Conservation (phyloP, 2,113 vertebrate genomes). For the Chloroceryle aenea region DNA sequence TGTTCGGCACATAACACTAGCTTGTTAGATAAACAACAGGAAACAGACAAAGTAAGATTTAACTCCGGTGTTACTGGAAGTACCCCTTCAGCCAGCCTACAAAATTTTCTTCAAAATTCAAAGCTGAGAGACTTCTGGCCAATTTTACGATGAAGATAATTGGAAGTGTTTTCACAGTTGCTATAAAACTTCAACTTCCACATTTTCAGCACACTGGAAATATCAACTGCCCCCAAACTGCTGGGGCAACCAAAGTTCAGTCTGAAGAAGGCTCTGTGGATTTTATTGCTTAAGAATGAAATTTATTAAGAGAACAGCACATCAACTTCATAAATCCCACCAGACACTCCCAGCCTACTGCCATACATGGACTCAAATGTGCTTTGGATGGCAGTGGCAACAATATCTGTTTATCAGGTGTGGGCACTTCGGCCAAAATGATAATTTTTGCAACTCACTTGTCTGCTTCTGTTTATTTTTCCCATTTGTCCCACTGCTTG, state of each 20-base stretch:
- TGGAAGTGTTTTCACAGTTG: neutral
- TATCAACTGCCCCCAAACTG: neutral
- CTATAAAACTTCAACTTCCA: constrained; percentile 35
- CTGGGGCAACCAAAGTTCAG: neutral
- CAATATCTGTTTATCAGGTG: neutral
- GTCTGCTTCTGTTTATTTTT: neutral
- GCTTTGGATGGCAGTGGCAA: neutral
- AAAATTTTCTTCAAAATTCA: neutral
- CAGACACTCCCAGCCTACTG: neutral
- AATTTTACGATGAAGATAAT: neutral
- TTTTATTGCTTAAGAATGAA: constrained; percentile 7
- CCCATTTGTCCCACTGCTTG: neutral
- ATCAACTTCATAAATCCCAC: constrained; percentile 23
- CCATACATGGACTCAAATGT: neutral
- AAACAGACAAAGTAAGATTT: neutral
- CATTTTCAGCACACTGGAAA: constrained; percentile 16
- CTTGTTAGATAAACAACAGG: neutral
- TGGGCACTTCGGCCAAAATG: neutral
- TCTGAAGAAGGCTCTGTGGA: constrained; percentile 7
- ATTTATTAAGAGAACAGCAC: neutral
- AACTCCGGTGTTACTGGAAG: neutral
- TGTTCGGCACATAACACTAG: neutral
- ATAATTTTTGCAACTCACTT: neutral
- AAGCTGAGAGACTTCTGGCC: neutral
- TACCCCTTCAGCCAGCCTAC: neutral